phyloP scores from a whole-genome alignment of 2,888 invertebrate genomes.

The Ophion obscuratus region DNA sequence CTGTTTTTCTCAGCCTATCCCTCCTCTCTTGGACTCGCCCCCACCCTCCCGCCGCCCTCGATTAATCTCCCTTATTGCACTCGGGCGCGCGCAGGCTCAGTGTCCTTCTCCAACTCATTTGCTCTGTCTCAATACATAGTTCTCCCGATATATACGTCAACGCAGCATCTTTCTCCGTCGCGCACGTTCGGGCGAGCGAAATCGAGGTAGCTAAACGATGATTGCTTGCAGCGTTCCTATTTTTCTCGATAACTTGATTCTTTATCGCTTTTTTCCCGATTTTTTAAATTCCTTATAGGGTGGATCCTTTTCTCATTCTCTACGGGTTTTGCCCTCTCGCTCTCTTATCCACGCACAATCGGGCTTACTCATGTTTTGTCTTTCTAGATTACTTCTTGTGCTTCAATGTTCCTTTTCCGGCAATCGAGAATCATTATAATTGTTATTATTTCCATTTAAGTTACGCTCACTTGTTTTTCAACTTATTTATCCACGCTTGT shows the following conservation, averaged over 20 bases:
- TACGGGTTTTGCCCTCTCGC: slow-evolving; percentile 5
- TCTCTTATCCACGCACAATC: neutral
- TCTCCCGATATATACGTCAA: slow-evolving; percentile 32
- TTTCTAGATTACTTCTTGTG: neutral
- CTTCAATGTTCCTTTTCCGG: too few species aligned
- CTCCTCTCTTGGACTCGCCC: slow-evolving; percentile 27
- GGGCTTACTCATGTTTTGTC: neutral
- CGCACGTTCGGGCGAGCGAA: slow-evolving; percentile 32
- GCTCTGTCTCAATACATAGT: slow-evolving; percentile 12
- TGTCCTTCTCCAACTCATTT: slow-evolving; percentile 36
- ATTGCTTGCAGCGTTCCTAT: slow-evolving; percentile 41
- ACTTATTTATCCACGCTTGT: too few species aligned
- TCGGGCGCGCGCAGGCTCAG: slow-evolving; percentile 16
- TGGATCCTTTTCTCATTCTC: neutral
- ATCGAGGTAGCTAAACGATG: slow-evolving; percentile 54
- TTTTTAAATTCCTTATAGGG: neutral
- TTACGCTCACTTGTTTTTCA: too few species aligned
- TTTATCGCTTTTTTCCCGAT: neutral
- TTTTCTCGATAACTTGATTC: slow-evolving; percentile 60
- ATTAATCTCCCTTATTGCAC: slow-evolving; percentile 31
- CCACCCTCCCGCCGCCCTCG: slow-evolving; percentile 51
- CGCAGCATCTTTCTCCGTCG: slow-evolving; percentile 43
- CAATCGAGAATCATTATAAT: too few species aligned
- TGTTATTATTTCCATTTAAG: too few species aligned
- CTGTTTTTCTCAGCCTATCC: slow-evolving; percentile 11